Evolutionary conservation across 2,113 vertebrate species (phyloP).

Genomic region (Tychaedon coryphoeus): DNA sequence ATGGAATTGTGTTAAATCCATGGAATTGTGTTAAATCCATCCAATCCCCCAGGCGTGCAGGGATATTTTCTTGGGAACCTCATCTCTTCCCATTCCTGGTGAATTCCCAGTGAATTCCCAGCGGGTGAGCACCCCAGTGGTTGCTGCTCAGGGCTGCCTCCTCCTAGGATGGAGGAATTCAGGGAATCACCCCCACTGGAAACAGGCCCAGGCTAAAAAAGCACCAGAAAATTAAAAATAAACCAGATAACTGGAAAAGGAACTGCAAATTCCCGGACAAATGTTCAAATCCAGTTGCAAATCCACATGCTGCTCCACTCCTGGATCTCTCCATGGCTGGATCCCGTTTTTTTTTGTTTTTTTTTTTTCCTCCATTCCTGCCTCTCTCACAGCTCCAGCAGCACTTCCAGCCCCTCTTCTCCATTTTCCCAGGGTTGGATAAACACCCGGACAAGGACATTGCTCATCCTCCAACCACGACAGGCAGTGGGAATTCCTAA

Average conservation of each 20-base stretch:
- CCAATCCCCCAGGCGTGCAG: rapidly evolving
- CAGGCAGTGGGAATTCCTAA: neutral
- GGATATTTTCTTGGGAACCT: neutral
- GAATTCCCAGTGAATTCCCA: neutral
- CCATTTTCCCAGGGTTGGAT: neutral
- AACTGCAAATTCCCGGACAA: neutral
- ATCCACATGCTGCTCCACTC: neutral
- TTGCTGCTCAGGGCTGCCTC: neutral
- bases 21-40: neutral
- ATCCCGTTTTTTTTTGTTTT: neutral
- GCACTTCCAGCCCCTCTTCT: neutral
- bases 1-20: too few relatives aligned
- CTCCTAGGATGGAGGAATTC: neutral
- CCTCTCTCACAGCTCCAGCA: neutral
- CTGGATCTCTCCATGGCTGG: neutral
- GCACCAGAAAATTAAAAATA: neutral
- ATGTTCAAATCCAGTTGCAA: neutral
- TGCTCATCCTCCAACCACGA: neutral
- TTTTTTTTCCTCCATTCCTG: neutral
- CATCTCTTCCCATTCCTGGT: neutral
- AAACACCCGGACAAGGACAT: neutral
- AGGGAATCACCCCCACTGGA: neutral
- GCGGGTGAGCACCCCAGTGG: rapidly evolving
- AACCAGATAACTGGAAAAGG: neutral
- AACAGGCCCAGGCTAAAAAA: neutral